A percentile compares a stretch with the other conserved stretches of the same genome.
These are phyloP conservation scores for Scyliorhinus canicula DNA, from an alignment of 2,797 vertebrate genomes.

Conservation along the genomic window DNA sequence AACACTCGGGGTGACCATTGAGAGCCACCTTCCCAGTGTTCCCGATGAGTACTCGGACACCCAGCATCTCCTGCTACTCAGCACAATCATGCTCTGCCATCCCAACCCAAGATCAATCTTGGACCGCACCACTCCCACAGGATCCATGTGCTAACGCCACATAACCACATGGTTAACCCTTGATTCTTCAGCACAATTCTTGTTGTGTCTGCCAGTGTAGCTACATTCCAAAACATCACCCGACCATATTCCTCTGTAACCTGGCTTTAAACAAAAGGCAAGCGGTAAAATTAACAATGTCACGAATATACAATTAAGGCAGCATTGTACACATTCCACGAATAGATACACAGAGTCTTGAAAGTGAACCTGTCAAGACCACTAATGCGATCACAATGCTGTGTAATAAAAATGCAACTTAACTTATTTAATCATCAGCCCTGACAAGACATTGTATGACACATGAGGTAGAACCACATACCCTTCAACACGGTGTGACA, in stretches of 20 bases:
- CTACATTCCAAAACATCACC: neutral
- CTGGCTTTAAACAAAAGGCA: neutral
- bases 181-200: neutral
- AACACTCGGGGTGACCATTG: neutral
- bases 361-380: neutral
- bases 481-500: neutral
- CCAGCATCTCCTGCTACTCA: neutral
- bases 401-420: neutral
- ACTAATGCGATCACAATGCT: neutral
- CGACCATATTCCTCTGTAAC: neutral
- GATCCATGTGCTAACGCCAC: neutral
- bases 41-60: neutral
- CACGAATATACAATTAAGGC: neutral
- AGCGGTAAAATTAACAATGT: neutral
- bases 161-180: neutral
- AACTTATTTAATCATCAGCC: neutral
- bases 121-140: neutral
- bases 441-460: neutral
- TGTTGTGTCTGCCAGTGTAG: neutral
- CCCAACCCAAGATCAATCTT: neutral
- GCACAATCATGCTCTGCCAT: neutral
- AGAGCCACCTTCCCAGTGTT: neutral
- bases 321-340: neutral
- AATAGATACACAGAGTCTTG: neutral
- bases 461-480: neutral